A percentile compares a stretch with the other conserved stretches of the same genome.
These are phyloP conservation scores for Cryptoprocta ferox DNA, from an alignment of 2,797 vertebrate species.

Conservation along the genomic window DNA sequence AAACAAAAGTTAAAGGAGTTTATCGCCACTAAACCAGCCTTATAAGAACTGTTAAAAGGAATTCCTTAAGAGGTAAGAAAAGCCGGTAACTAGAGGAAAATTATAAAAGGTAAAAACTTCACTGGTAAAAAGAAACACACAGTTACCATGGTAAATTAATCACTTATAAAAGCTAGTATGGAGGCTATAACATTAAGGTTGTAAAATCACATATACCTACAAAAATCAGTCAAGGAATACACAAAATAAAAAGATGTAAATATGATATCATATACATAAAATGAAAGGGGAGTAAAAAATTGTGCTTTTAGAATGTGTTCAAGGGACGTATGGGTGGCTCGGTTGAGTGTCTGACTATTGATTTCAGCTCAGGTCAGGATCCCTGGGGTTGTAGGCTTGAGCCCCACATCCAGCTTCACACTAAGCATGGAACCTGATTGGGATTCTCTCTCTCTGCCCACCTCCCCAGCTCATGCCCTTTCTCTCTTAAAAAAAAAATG, in stretches of 20 bases:
- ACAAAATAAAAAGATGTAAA: not conserved
- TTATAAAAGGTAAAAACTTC: not conserved
- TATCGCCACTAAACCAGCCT: not conserved
- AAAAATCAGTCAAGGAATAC: not conserved
- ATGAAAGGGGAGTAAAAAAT: not conserved
- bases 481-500: too few species aligned
- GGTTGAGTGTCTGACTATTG: too few species aligned
- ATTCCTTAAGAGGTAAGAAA: not conserved
- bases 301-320: not conserved
- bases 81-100: not conserved
- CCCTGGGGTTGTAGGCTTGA: too few species aligned
- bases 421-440: too few species aligned
- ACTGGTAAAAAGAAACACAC: not conserved
- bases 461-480: too few species aligned
- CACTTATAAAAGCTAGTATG: not conserved
- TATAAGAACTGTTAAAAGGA: not conserved
- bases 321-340: too few species aligned
- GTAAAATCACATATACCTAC: not conserved
- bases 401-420: too few species aligned
- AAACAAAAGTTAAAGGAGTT: not conserved
- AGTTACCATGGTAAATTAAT: not conserved
- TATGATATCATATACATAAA: not conserved
- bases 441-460: too few species aligned
- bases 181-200: not conserved
- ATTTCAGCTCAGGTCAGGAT: too few species aligned